Evolutionary conservation across 1,140 invertebrate species (phyloP), one percentile per base, ranked within the genome.

Genomic region (Drosophila saltans): DNA sequence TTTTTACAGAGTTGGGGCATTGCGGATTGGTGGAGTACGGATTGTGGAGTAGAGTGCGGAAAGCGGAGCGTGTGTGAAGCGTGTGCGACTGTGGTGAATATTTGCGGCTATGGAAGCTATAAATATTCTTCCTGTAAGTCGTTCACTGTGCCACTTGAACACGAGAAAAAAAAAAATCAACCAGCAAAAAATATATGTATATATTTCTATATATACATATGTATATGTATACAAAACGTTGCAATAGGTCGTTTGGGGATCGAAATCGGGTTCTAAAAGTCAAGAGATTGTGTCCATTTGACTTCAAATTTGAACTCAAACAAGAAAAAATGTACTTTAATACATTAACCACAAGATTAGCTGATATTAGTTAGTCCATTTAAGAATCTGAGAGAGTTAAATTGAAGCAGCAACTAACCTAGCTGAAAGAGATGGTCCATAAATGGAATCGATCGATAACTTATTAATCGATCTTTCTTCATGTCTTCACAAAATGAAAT

Each of bases 41-140:
- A 28, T 3, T n/a, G 24, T 6, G 28, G 52, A 39, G 45, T 26
- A 24, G 33, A 16, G 41, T 11, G 11, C 21, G 21, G 16, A 45
- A 9, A 33, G 41, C 36, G 60, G 43, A 58, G 28, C 21, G 36
- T 52, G 36, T 52, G 45, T 52, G 61, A 33, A 58, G 28, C 21
- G 36, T 52, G 45, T 52, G 61, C 61, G 52, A 66, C 66, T 80
- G 78, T 69, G 78, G 78, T 69, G 73, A 77, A 80, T 80, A 80
- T 78, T 80, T 80, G 75, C 55, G 75, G 78, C 78, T 70, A 55
- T 61, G 71, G 75, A 63, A 74, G 70, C 78, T 43, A 77, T 80
- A 77, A 80, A 80, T 80, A 80, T 78, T 78, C 71, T 79, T 79
- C 45, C 45, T 72, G 75, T 78, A 72, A 72, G 75, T 78, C 75